Evolutionary conservation across 2,797 vertebrate species (phyloP).

Genomic region (Lindbergichthys nudifrons): DNA sequence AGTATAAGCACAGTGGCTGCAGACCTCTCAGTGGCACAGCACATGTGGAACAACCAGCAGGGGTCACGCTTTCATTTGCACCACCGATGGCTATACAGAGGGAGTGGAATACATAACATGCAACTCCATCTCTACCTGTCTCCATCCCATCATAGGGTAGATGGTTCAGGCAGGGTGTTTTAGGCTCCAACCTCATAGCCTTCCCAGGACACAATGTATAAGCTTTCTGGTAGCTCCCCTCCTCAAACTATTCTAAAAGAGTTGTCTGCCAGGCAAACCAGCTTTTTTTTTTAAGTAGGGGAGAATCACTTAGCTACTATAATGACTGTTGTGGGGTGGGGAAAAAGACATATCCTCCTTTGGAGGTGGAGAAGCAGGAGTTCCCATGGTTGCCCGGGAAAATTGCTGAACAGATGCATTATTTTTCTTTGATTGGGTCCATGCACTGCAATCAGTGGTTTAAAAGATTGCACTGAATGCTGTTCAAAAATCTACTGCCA

Average conservation of each 20-base stretch:
- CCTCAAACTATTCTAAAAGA: slow-evolving; percentile 47
- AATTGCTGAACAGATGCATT: slow-evolving; percentile 30
- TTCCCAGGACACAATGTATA: slow-evolving; percentile 55
- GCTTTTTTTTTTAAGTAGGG: slow-evolving; percentile 14
- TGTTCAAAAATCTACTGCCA: slow-evolving; percentile 38
- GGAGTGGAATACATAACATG: slow-evolving; percentile 39
- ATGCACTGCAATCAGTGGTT: slow-evolving; percentile 48
- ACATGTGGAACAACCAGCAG: slow-evolving; percentile 63
- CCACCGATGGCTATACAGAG: slow-evolving; percentile 24
- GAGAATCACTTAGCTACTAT: slow-evolving; percentile 14
- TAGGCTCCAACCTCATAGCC: slow-evolving; percentile 39
- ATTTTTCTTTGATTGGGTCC: slow-evolving; percentile 48
- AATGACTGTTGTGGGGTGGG: slow-evolving; percentile 24
- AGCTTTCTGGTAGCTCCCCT: slow-evolving; percentile 39
- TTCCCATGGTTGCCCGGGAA: not conserved
- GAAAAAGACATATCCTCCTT: slow-evolving; percentile 11
- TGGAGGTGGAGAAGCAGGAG: slow-evolving; percentile 18
- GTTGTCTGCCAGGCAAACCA: slow-evolving; percentile 50
- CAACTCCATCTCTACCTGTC: slow-evolving; percentile 20
- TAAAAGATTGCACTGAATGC: slow-evolving; percentile 20
- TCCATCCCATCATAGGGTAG: slow-evolving; percentile 21
- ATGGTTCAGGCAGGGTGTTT: slow-evolving; percentile 46
- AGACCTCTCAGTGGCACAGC: slow-evolving; percentile 43
- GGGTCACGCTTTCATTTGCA: slow-evolving; percentile 70
- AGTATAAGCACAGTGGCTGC: slow-evolving; percentile 7